A percentile compares a stretch with the other conserved stretches of the same genome.
Conservation (phyloP, 2,797 vertebrate genomes). For the Clarias laeviceps region DNA sequence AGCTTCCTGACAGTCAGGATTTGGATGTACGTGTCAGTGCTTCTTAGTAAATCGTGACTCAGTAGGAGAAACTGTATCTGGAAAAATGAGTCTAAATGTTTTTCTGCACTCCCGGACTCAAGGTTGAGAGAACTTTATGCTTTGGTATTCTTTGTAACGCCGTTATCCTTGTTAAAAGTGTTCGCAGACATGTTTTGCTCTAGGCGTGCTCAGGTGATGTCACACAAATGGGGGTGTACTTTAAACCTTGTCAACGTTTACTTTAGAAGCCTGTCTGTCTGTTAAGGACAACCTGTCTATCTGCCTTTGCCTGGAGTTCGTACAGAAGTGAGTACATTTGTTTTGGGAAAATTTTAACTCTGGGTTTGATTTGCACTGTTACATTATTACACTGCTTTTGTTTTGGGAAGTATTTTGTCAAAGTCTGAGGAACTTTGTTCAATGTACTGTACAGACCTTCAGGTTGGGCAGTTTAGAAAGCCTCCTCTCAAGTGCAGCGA, state of each 20-base stretch:
- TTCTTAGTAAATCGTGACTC: slow-evolving; percentile 30
- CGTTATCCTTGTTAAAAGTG: background rate
- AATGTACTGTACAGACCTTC: background rate
- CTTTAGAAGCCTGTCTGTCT: slow-evolving; percentile 49
- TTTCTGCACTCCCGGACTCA: background rate
- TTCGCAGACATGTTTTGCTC: background rate
- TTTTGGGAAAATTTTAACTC: no score
- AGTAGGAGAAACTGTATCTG: background rate
- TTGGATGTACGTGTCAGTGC: slow-evolving; percentile 7
- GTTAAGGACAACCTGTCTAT: slow-evolving; percentile 35
- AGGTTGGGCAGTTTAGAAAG: background rate
- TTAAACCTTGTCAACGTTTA: slow-evolving; percentile 40
- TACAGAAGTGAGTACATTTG: slow-evolving; percentile 46
- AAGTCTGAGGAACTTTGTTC: background rate
- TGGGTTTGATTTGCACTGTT: background rate
- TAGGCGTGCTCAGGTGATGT: slow-evolving; percentile 41
- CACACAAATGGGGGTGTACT: slow-evolving; percentile 49
- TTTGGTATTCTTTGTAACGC: background rate
- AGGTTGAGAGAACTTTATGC: background rate
- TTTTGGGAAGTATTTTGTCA: background rate
- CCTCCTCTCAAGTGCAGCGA: background rate
- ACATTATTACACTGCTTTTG: background rate
- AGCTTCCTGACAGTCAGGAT: slow-evolving; percentile 18
- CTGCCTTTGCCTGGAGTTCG: background rate
- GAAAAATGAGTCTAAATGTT: slow-evolving; percentile 2